Evolutionary conservation across 1,140 invertebrate species (phyloP).

Genomic region (Cephus cinctus): DNA sequence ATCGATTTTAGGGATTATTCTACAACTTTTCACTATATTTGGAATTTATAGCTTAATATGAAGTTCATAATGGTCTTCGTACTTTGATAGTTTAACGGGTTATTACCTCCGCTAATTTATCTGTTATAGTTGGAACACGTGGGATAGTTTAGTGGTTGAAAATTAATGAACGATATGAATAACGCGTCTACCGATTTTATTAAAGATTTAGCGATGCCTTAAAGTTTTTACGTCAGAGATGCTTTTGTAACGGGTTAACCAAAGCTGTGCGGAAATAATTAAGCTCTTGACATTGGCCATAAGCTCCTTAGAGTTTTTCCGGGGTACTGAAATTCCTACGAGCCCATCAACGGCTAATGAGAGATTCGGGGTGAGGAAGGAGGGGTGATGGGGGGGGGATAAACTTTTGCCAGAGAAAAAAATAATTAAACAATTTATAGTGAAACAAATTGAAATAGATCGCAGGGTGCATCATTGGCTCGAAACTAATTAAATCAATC

Average conservation of each 20-base stretch:
- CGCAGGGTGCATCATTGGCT: neutral
- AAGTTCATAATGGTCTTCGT: conserved; percentile 29
- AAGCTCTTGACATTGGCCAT: conserved; percentile 26
- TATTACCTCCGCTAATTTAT: conserved; percentile 15
- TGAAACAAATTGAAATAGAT: neutral
- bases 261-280: conserved; percentile 33
- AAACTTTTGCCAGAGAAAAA: conserved; percentile 28
- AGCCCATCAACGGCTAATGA: conserved; percentile 42
- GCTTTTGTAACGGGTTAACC: too few relatives aligned
- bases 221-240: too few relatives aligned
- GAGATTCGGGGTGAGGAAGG: too few relatives aligned
- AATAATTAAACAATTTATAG: conserved; percentile 28
- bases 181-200: too few relatives aligned
- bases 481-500: neutral
- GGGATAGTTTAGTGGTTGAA: too few relatives aligned
- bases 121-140: too few relatives aligned
- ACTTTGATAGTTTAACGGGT: conserved; percentile 7
- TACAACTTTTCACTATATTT: conserved; percentile 34
- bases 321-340: conserved; percentile 41
- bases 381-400: too few relatives aligned
- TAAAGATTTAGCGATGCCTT: too few relatives aligned
- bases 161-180: too few relatives aligned
- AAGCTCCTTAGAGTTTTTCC: conserved; percentile 44
- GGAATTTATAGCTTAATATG: conserved; percentile 40
- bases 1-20: too few relatives aligned